Evolutionary conservation across 2,113 vertebrate genomes (phyloP), one percentile per base, ranked within the genome.

Genomic region (Colaptes auratus): DNA sequence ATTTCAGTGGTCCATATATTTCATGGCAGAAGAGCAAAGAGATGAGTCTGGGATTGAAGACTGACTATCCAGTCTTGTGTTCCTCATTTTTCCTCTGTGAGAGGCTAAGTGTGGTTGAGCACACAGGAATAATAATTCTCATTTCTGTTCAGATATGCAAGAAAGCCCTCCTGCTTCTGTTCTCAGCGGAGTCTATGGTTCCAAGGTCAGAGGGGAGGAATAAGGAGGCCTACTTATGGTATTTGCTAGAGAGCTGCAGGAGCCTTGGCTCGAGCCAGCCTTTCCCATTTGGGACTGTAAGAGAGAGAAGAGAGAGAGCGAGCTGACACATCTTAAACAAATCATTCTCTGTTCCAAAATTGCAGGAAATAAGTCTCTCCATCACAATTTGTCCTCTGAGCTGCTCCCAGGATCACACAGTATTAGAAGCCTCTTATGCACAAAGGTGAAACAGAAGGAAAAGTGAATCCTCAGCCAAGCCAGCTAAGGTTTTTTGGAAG

Each of bases 141-240:
- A 33, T 31, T 7, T 66, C 23, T 61, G 7, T 44, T 89, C 23
- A 73, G 27, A 39, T 36, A 63, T 10, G 28, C n/a, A 87, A 70
- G 52, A 76, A 84, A 85, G 6, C 2, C 0, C 2, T 72, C 24
- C 15, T 52, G 7, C 52, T 92, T 66, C 33, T 60, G 36, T 70
- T 75, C 28, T 81, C 0, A 0, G 50, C 73, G 30, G 46, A 33
- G 12, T 35, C 7, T 79, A 6, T 33, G 67, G 4, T 24, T 63
- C n/a, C 27, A 82, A 20, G 16, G 42, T 36, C 28, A 73, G 9
- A 15, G 30, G 72, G 12, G 5, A 31, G 17, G 19, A 21, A 75
- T 66, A 86, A 5, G 33, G 7, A 73, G 80, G 7, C 15, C 16
- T 15, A 67, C 4, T 46, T 60, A 53, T 0, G 0, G 6, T 9